These are phyloP conservation scores for Dendroctonus valens DNA, from an alignment of 1,140 invertebrate species.

Conservation along the genomic window DNA sequence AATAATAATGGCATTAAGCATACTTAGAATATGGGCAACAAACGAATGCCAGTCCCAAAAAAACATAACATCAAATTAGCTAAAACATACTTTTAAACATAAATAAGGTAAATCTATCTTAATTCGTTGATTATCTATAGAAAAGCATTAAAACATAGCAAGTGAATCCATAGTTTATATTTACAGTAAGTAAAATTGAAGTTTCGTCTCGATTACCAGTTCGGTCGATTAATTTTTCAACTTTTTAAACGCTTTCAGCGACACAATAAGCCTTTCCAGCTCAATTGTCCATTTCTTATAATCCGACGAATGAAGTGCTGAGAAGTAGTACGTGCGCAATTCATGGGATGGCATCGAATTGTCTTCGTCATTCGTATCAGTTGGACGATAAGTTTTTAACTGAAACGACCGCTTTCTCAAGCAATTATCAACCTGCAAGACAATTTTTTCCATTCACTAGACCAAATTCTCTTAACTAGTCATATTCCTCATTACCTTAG, in stretches of 20 bases:
- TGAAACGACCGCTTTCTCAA: conserved; percentile 22
- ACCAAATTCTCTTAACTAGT: neutral
- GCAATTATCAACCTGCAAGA: conserved; percentile 19
- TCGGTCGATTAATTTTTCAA: conserved; percentile 2
- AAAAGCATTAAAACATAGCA: neutral
- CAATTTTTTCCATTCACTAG: neutral
- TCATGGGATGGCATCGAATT: neutral
- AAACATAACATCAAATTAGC: neutral
- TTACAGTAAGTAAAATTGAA: neutral
- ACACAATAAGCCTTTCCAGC: conserved; percentile 7
- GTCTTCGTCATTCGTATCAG: neutral
- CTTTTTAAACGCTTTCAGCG: conserved; percentile 16
- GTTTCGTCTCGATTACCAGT: neutral
- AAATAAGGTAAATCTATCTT: neutral
- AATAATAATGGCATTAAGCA: too few relatives aligned
- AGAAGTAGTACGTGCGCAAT: conserved; percentile 16
- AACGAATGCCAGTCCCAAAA: too few relatives aligned
- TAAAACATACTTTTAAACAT: neutral
- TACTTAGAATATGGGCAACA: too few relatives aligned
- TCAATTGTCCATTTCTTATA: conserved; percentile 15
- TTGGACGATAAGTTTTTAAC: conserved; percentile 19
- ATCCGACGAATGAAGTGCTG: neutral
- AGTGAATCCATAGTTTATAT: neutral
- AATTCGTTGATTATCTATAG: neutral
- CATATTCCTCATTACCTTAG: conserved; percentile 2